A percentile compares a stretch with the other conserved stretches of the same genome.
These are phyloP conservation scores for Yponomeuta sedellus DNA, from an alignment of 2,888 invertebrate species.

Conservation along the genomic window DNA sequence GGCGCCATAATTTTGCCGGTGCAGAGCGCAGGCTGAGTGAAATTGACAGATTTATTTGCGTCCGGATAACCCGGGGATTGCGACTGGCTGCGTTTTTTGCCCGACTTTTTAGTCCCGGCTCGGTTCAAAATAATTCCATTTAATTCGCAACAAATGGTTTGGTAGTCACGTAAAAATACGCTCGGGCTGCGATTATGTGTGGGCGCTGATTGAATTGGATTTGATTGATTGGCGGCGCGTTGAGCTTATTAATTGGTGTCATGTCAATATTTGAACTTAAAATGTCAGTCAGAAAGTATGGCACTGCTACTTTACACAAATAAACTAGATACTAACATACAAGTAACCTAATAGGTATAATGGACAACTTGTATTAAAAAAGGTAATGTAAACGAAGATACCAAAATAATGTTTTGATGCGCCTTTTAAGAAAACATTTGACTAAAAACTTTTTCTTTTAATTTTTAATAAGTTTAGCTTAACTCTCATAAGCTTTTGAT, in stretches of 20 bases:
- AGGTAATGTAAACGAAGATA: too few species aligned
- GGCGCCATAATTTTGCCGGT: slow-evolving; percentile 15
- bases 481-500: too few species aligned
- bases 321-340: too few species aligned
- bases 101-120: slow-evolving; percentile 23
- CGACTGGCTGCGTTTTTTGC: slow-evolving; percentile 63
- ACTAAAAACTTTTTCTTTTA: too few species aligned
- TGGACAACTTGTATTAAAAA: too few species aligned
- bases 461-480: too few species aligned
- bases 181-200: background rate
- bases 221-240: slow-evolving; percentile 4
- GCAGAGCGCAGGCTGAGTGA: slow-evolving; percentile 57
- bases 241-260: background rate
- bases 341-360: too few species aligned
- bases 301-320: too few species aligned
- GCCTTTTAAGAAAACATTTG: too few species aligned
- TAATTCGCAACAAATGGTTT: background rate
- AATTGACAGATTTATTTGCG: slow-evolving; percentile 75
- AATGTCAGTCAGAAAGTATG: background rate
- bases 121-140: slow-evolving; percentile 16
- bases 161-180: slow-evolving; percentile 1
- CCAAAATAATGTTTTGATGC: too few species aligned
- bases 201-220: slow-evolving; percentile 4
- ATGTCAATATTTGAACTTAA: background rate
- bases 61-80: slow-evolving; percentile 59